Evolutionary conservation across 2,797 vertebrate genomes (phyloP).

Genomic region (Chaunax sp.): DNA sequence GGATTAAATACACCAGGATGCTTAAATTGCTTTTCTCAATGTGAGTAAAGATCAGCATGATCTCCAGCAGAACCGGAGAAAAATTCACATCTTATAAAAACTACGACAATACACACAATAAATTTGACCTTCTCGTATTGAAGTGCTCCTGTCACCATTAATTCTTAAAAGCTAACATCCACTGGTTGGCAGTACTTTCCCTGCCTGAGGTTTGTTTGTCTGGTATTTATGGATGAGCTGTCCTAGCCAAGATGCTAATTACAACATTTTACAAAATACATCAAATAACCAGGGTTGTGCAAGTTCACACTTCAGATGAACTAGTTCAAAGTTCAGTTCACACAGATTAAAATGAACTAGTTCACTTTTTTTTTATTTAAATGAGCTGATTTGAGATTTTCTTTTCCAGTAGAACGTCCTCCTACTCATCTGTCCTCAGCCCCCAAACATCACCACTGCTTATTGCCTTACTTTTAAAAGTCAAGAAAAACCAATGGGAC

Average conservation of each 20-base stretch:
- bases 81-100: conserved; percentile 26
- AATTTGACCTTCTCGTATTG: conserved; percentile 24
- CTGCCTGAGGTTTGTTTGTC: conserved; percentile 6
- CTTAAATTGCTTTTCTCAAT: conserved; percentile 5
- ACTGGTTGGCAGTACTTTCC: conserved; percentile 6
- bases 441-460: no score
- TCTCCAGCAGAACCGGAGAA: conserved; percentile 26
- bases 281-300: no score
- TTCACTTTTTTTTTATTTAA: no score
- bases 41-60: neutral
- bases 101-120: conserved; percentile 22
- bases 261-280: no score
- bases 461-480: no score
- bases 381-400: no score
- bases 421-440: no score
- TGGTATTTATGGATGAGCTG: conserved; percentile 10
- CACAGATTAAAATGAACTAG: no score
- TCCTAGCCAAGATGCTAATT: neutral
- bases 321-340: no score
- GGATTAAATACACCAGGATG: neutral
- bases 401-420: no score
- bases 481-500: no score
- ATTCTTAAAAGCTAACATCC: conserved; percentile 27
- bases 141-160: conserved; percentile 1
- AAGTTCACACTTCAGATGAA: no score